phyloP scores from a whole-genome alignment of 2,888 invertebrate genomes.

The Orchestes rusci region DNA sequence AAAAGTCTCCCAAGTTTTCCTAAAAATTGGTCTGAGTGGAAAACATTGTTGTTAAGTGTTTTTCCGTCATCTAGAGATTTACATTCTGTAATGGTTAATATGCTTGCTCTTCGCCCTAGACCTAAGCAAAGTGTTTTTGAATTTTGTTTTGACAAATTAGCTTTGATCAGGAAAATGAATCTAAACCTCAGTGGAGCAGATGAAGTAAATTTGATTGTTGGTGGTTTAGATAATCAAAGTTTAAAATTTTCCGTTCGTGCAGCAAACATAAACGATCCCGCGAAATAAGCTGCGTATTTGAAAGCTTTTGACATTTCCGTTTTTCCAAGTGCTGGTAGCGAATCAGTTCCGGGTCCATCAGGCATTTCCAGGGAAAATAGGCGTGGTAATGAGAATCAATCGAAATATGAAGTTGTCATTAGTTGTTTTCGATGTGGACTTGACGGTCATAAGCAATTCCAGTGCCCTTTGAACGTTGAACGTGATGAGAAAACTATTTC shows the following conservation, averaged over 20 bases:
- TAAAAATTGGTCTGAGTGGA: slow-evolving; percentile 3
- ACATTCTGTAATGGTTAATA: slow-evolving; percentile 1
- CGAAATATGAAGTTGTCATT: no score
- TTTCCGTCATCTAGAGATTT: slow-evolving; percentile 5
- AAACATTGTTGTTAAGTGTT: neutral
- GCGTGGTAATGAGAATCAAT: no score
- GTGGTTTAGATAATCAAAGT: slow-evolving; percentile 2
- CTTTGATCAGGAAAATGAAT: slow-evolving; percentile 2
- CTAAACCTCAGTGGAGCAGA: neutral
- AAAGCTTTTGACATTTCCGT: slow-evolving; percentile 1
- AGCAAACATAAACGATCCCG: slow-evolving; percentile 2
- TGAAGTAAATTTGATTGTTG: slow-evolving; percentile 5
- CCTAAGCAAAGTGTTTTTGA: slow-evolving; percentile 3
- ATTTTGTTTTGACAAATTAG: slow-evolving; percentile 6
- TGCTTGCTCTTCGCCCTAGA: neutral
- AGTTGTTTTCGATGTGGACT: no score
- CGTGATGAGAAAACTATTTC: no score
- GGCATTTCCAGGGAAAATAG: no score
- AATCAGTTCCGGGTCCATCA: no score
- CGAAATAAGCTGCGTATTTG: slow-evolving; percentile 5
- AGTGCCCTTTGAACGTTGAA: no score
- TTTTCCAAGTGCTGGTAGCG: no score
- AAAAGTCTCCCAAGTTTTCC: slow-evolving; percentile 9
- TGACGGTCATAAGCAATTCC: no score
- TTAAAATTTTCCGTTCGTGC: slow-evolving; percentile 2